Evolutionary conservation across 1,140 invertebrate genomes (phyloP).

Genomic region (Drosophila burlai): DNA sequence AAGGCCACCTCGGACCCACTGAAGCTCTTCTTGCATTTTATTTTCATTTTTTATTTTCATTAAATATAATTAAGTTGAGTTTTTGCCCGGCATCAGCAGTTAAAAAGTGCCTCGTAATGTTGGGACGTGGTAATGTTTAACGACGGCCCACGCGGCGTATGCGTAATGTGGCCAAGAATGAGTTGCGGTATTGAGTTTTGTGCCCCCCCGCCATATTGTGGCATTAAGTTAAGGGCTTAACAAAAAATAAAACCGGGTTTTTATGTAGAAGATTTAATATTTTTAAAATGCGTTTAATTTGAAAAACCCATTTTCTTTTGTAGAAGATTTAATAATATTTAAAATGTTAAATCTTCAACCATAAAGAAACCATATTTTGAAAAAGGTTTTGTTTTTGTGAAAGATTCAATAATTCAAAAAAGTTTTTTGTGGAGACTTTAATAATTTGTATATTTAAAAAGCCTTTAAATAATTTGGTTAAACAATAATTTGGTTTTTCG

Average conservation of each 20-base stretch:
- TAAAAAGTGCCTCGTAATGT: constrained; percentile 40
- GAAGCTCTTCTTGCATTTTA: not conserved
- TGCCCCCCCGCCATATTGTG: constrained; percentile 4
- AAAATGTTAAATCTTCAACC: no score
- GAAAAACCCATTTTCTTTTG: no score
- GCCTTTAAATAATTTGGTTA: no score
- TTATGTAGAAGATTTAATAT: not conserved
- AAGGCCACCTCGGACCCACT: constrained; percentile 10
- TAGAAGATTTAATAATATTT: no score
- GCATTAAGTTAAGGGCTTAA: constrained; percentile 15
- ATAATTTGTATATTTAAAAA: no score
- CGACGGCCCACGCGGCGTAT: constrained; percentile 30
- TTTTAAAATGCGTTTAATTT: no score
- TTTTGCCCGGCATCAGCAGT: constrained; percentile 41
- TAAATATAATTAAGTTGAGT: constrained; percentile 52
- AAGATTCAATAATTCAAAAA: not conserved
- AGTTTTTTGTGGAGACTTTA: no score
- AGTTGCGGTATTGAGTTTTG: constrained; percentile 31
- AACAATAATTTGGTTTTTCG: no score
- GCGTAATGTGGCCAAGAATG: constrained; percentile 35
- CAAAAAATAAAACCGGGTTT: not conserved
- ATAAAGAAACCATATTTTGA: no score
- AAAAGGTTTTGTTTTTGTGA: no score
- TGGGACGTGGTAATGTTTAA: constrained; percentile 8
- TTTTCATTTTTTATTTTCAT: constrained; percentile 28